These are phyloP conservation scores for Helleia helle DNA, from an alignment of 2,888 invertebrate species.

Conservation along the genomic window DNA sequence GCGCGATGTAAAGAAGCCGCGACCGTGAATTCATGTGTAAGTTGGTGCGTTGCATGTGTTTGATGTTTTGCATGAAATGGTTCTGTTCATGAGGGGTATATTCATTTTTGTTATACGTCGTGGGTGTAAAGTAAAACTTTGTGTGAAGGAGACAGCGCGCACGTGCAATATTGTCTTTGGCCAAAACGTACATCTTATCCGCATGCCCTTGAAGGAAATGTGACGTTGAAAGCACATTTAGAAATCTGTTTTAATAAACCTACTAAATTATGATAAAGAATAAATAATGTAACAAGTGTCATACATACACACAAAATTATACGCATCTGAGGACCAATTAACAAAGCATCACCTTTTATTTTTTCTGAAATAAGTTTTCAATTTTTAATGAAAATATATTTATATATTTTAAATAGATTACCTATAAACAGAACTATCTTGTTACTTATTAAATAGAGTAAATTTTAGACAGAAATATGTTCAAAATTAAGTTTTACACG, in stretches of 20 bases:
- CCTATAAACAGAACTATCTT: too few relatives aligned
- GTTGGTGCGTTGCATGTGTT: constrained; percentile 47
- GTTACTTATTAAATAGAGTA: too few relatives aligned
- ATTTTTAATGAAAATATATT: too few relatives aligned
- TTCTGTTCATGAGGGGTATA: not conserved
- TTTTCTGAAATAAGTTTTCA: not conserved
- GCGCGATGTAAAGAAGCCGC: constrained; percentile 68
- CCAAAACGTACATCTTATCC: constrained; percentile 34
- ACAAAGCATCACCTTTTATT: too few relatives aligned
- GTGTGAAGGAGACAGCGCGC: constrained; percentile 29
- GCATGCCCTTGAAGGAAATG: constrained; percentile 26
- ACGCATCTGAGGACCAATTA: too few relatives aligned
- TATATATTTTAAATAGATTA: too few relatives aligned
- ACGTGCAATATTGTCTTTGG: constrained; percentile 51
- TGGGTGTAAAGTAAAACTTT: not conserved
- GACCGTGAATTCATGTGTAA: constrained; percentile 68
- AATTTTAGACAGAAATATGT: too few relatives aligned
- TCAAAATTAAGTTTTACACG: not conserved
- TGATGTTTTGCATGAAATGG: constrained; percentile 14
- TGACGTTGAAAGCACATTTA: too few relatives aligned
- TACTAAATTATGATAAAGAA: too few relatives aligned
- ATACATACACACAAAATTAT: too few relatives aligned
- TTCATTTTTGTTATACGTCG: not conserved
- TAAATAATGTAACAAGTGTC: too few relatives aligned
- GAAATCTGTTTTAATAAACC: too few relatives aligned